Base-by-base conservation (phyloP, 2,888 invertebrate species). In the Malthinus seriepunctatus region DNA sequence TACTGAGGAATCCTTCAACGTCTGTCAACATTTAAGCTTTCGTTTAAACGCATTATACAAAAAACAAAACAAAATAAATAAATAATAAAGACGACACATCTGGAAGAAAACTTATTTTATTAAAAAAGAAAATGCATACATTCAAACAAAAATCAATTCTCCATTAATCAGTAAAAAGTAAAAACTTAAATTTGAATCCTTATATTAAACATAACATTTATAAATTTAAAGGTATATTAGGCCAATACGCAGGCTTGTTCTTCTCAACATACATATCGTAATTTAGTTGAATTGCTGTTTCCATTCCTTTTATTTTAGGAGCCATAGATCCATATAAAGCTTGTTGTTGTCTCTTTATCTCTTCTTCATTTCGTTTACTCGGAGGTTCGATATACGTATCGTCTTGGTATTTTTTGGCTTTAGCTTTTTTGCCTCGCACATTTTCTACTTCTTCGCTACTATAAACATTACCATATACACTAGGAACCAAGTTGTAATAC, bases 221-320 rank as follows among this genome's bases (percentile, higher is more conserved):
- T 23, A 73, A 58, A 51, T 71, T 74, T 50, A 76, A 61, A 10
- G 76, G 76, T 51, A 76, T 67, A 67, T 69, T 86, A 0, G 91
- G 91, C 92, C 91, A 92, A 62, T 84, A 81, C 44, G 80, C 78
- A 4, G 89, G 86, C 64, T 86, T 85, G 2, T 80, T 74, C 58
- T 79, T 80, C 69, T 89, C 88, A 69, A 81, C 78, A 63, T 84
- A 81, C 62, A 82, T 78, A 59, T 91, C 86, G 75, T 84, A 88
- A 39, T 84, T 83, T 52, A 88, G 81, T 63, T 88, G 84, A 61
- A 90, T 72, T 0, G 87, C 85, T 62, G 87, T 87, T 80, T 92
- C 91, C 82, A 90, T 84, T 1, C 88, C 89, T 63, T 85, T 83
- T 68, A 91, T 86, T 73, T 81, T 85, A 14, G 86, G 80, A 72